These are phyloP conservation scores for Salpingus planirostris DNA, from an alignment of 2,888 invertebrate genomes.

Conservation along the genomic window DNA sequence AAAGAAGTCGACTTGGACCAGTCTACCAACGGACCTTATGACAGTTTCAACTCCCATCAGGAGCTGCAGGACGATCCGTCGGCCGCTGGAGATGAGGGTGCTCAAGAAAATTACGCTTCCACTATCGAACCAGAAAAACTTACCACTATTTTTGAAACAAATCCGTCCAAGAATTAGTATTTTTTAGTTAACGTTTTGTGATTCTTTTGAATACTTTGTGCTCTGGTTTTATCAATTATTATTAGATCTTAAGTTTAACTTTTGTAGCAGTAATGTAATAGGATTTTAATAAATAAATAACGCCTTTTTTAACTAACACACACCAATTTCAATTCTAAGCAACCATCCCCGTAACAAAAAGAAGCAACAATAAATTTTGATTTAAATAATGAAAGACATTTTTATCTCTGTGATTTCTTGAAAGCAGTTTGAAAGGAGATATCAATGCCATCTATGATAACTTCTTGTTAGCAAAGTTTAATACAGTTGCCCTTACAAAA, in stretches of 20 bases:
- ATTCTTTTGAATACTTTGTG: conserved; percentile 4
- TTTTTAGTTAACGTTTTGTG: conserved; percentile 8
- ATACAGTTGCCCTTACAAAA: too few species aligned
- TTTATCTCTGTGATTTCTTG: too few species aligned
- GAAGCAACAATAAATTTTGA: too few species aligned
- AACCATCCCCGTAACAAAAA: too few species aligned
- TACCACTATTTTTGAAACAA: conserved; percentile 31
- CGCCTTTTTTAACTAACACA: too few species aligned
- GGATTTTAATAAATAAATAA: neutral
- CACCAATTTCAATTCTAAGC: too few species aligned
- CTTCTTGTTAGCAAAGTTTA: too few species aligned
- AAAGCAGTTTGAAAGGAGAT: too few species aligned
- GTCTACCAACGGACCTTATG: conserved; percentile 56
- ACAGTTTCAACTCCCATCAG: conserved; percentile 40
- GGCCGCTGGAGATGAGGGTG: conserved; percentile 42
- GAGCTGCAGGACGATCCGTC: conserved; percentile 49
- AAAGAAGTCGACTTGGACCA: conserved; percentile 26
- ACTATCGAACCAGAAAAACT: conserved; percentile 54
- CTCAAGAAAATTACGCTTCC: conserved; percentile 45
- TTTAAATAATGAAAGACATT: too few species aligned
- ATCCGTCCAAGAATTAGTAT: too few species aligned
- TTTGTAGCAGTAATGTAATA: conserved; percentile 2
- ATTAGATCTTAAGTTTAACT: conserved; percentile 3
- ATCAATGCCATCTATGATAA: too few species aligned
- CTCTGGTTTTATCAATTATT: conserved; percentile 8